These are phyloP conservation scores for Mustela lutreola DNA, from an alignment of 2,113 vertebrate genomes.

Conservation along the genomic window DNA sequence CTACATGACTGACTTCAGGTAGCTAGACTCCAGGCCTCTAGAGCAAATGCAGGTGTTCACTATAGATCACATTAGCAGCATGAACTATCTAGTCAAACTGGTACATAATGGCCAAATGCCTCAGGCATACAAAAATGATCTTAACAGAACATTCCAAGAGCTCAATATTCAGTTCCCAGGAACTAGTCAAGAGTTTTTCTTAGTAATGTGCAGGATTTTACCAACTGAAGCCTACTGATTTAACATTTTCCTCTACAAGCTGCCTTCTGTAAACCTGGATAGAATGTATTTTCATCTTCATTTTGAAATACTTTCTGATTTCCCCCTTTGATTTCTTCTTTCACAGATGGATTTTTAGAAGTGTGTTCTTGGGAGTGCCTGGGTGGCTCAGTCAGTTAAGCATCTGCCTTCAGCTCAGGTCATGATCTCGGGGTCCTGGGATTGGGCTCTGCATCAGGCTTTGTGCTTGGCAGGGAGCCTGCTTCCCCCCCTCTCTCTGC, in stretches of 20 bases:
- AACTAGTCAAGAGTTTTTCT: neutral
- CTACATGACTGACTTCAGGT: neutral
- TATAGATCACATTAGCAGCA: neutral
- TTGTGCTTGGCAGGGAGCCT: too few species aligned
- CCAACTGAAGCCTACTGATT: neutral
- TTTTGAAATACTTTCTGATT: conserved; percentile 25
- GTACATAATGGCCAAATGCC: neutral
- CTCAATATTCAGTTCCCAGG: neutral
- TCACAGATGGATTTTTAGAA: neutral
- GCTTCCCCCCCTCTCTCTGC: too few species aligned
- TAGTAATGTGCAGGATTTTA: neutral
- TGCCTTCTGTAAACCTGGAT: neutral
- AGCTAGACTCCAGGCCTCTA: neutral
- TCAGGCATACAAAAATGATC: neutral
- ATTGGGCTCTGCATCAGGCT: too few species aligned
- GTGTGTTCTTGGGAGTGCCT: neutral
- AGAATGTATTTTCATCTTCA: neutral
- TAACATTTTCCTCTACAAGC: neutral
- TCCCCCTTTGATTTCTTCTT: conserved; percentile 12
- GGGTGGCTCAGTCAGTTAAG: too few species aligned
- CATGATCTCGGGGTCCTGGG: too few species aligned
- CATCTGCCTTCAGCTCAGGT: too few species aligned
- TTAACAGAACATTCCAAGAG: neutral
- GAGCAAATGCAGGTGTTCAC: neutral
- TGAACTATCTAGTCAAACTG: neutral